Evolutionary conservation across 1,140 invertebrate genomes (phyloP).

Genomic region (Sminthurides bifidus): DNA sequence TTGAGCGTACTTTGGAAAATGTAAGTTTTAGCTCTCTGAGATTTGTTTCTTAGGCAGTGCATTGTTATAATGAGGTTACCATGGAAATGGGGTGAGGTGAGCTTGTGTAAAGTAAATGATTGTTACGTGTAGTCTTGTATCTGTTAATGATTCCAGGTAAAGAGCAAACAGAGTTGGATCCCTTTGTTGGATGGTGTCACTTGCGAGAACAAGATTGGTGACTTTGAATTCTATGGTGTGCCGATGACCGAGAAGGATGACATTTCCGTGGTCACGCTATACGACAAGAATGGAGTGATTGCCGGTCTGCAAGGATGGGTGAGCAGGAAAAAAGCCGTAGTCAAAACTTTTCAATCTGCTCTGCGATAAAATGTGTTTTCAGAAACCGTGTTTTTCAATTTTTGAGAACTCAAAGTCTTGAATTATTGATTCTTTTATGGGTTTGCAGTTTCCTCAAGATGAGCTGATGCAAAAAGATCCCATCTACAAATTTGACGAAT

Average conservation of each 20-base stretch:
- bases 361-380: neutral
- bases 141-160: neutral
- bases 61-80: too few relatives aligned
- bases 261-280: neutral
- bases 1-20: neutral
- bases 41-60: too few relatives aligned
- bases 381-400: neutral
- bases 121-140: neutral
- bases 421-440: neutral
- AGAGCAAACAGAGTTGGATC: neutral
- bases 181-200: neutral
- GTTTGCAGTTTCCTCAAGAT: constrained; percentile 1
- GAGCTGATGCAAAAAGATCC: neutral
- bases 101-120: too few relatives aligned
- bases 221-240: neutral
- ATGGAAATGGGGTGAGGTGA: too few relatives aligned
- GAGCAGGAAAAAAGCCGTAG: neutral
- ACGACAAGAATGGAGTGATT: constrained; percentile 18
- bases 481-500: neutral
- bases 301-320: constrained; percentile 19
- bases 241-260: constrained; percentile 3
- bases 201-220: neutral
- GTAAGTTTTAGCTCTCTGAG: neutral
- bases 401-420: neutral
- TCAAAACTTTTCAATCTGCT: too few relatives aligned